These are phyloP conservation scores for Pangasius macronema DNA, from an alignment of 2,797 vertebrate genomes.

Conservation along the genomic window DNA sequence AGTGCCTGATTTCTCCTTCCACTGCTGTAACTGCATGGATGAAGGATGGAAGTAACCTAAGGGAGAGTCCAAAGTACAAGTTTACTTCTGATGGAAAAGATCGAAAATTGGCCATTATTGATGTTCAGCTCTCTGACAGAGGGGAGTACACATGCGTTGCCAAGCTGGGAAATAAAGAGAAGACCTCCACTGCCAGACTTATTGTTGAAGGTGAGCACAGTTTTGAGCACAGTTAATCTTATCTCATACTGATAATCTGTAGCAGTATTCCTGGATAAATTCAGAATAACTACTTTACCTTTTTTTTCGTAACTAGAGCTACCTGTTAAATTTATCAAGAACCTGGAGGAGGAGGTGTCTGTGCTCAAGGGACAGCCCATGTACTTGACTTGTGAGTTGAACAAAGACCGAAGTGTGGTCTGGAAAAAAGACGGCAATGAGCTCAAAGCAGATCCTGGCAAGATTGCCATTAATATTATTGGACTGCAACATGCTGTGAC, in stretches of 20 bases:
- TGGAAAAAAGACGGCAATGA: slow-evolving; percentile 89
- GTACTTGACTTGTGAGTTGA: slow-evolving; percentile 93
- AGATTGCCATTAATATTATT: slow-evolving; percentile 87
- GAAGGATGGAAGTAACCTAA: slow-evolving; percentile 92
- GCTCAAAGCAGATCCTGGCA: slow-evolving; percentile 80
- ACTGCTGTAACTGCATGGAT: slow-evolving; percentile 93
- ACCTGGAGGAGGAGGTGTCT: slow-evolving; percentile 87
- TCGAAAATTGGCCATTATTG: slow-evolving; percentile 92
- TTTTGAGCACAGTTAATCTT: neutral
- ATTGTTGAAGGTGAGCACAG: slow-evolving; percentile 88
- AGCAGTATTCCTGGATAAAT: neutral
- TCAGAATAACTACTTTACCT: slow-evolving; percentile 8
- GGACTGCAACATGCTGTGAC: slow-evolving; percentile 88
- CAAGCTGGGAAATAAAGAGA: slow-evolving; percentile 92
- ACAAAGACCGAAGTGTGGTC: slow-evolving; percentile 89
- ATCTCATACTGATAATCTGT: neutral
- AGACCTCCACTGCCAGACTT: slow-evolving; percentile 91
- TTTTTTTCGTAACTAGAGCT: slow-evolving; percentile 76
- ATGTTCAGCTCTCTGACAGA: slow-evolving; percentile 93
- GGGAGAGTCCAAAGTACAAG: slow-evolving; percentile 93
- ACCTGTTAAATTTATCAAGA: slow-evolving; percentile 89
- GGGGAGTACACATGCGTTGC: slow-evolving; percentile 95
- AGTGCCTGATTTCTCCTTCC: slow-evolving; percentile 93
- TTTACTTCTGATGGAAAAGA: slow-evolving; percentile 96
- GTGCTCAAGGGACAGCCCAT: slow-evolving; percentile 89